These are phyloP conservation scores for Pseudonaja textilis DNA, from an alignment of 2,113 vertebrate genomes.

Conservation along the genomic window DNA sequence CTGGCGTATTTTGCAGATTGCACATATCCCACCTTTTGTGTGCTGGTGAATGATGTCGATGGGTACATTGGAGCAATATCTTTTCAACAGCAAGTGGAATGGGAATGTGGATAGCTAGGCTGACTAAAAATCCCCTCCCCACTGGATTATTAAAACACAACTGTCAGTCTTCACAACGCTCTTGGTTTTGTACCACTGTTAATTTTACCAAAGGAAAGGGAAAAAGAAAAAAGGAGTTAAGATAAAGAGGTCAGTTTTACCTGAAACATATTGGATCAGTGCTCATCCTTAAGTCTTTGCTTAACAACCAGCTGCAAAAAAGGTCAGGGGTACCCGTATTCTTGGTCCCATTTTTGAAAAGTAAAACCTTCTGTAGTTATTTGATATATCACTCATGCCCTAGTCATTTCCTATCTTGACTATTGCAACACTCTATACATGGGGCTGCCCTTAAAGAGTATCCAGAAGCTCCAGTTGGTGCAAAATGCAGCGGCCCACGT, in stretches of 20 bases:
- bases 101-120: constrained; percentile 6
- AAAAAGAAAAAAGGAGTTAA: neutral
- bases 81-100: neutral
- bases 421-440: too few relatives aligned
- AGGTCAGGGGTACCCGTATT: neutral
- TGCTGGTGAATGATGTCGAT: neutral
- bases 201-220: neutral
- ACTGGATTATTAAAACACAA: constrained; percentile 1
- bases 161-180: neutral
- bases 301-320: too few relatives aligned
- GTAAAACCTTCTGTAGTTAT: neutral
- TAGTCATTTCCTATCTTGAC: too few relatives aligned
- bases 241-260: constrained; percentile 38
- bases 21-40: neutral
- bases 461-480: too few relatives aligned
- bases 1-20: neutral
- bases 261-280: constrained; percentile 41
- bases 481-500: too few relatives aligned
- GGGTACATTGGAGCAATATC: neutral
- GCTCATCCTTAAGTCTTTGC: fast-evolving
- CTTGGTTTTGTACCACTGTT: neutral
- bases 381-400: too few relatives aligned
- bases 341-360: neutral
- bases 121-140: neutral
- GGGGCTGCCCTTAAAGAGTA: too few relatives aligned